Base-by-base conservation (phyloP, 2,888 invertebrate species). In the Apocheima hispidaria region DNA sequence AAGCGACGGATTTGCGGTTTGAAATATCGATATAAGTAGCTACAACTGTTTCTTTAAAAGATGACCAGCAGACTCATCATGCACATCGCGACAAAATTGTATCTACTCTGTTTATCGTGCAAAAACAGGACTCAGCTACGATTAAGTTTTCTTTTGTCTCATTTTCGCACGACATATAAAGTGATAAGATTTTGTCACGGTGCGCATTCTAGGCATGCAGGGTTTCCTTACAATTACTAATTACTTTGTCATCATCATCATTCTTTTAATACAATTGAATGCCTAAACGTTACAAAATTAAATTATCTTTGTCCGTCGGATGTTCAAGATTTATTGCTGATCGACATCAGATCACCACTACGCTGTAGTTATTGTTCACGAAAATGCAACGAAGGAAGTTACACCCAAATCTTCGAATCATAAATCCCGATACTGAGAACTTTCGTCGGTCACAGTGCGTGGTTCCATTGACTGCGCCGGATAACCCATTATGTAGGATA, bases 401-500 rank as follows among this genome's bases (percentile, higher is more conserved):
- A 72, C 88, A 83, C 90, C 88, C 87, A 82, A 77, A 77, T 84
- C 75, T 82, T 66, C 74, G 83, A 83, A 84, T 80, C 84, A 83
- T 84, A 88, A 84, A 82, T 84, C 79, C 78, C 77, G 21, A 72
- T 74, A 79, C 81, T 72, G 73, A 82, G 83, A 84, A 90, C 86
- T 90, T 90, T 90, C 89, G 78, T 79, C 79, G 84, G 86, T 86
- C 85, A 82, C 79, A 80, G 78, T 46, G 58, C 49, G 79, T 77
- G 83, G 91, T 90, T 90, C 90, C 90, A 86, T 81, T 87, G 82
- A 83, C 75, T 85, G 90, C 82, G 84, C 85, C 85, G 89, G 83
- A 86, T 88, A 89, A 86, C 78, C 86, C 89, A 90, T 90, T 90
- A 90, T 86, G 82, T 84, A 73, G 87, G 83, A 86, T 87, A 86